Base-by-base conservation (phyloP, 2,113 vertebrate genomes). In the Salminus brasiliensis region DNA sequence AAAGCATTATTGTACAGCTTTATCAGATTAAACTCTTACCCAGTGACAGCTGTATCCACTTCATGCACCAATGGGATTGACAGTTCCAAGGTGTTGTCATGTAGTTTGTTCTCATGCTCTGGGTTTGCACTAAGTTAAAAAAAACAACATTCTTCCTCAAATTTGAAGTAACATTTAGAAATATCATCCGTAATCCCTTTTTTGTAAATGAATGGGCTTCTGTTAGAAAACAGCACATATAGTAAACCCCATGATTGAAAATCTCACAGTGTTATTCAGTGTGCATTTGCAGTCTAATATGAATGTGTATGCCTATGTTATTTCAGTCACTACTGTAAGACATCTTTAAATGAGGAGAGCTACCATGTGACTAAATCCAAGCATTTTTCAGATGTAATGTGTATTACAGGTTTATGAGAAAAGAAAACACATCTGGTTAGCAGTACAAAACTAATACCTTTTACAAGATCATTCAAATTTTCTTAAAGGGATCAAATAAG, bases 11-110 rank as follows among this genome's bases (percentile, higher is more conserved):
- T 55, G 29, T 34, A 16, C 47, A 49, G 8, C 5, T 68, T 3
- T 36, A 12, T 25, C 3, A 25, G 9, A 49, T 30, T 49, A 34
- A 65, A 76, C 9, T 83, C 94, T 95, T 93, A 99, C 97, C 96
- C 97, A 0, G 85, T 96, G 80, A 99, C 90, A 45, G 96, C 95
- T 0, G 96, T 95, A 90, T 98, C 97, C 32, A 98, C 97, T 88
- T 99, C 97, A 9, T 98, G 97, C 87, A 96, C 89, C 83, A 99
- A 87, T 1, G 95, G 93, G 81, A 99, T 94, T 0, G 87, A 93
- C 59, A 99, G 87, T 5, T 87, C 89, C 79, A 99, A 86, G 49
- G n/a, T 89, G 89, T 99, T 99, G 93, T 99, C 96, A 0, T 92
- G 91, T 49, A 98, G 90, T 74, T 92, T 94, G 76, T 91, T 93